Base-by-base conservation (phyloP, 2,113 vertebrate species). In the Pao palembangensis region DNA sequence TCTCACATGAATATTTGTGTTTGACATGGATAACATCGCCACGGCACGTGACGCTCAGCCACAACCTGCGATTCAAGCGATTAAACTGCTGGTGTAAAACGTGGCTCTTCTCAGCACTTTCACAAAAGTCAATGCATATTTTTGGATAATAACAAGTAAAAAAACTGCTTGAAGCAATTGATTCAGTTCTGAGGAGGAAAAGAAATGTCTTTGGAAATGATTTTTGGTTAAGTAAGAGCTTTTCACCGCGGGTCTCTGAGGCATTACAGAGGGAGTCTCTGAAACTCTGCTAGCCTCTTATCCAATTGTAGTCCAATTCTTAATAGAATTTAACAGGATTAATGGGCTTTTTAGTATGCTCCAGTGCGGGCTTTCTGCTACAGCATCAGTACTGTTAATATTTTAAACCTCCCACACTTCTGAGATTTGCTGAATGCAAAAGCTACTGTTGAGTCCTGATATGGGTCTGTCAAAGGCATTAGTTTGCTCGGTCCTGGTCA, bases 291-390 rank as follows among this genome's bases (percentile, higher is more conserved):
- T 65, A 61, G 63, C 61, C 78, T 78, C 70, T 80, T 66, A 77
- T 77, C 70, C 78, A 69, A 70, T 74, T 72, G 67, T 66, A 74
- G 69, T 73, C 56, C 80, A 76, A 71, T 63, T 74, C 76, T 67
- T 82, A 84, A 85, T 82, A 82, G 87, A 85, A 85, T 87, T 82
- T 81, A 79, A 80, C 66, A 50, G 75, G 81, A 88, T 87, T 84
- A 85, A 82, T 80, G 72, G 68, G 42, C 73, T 84, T 75, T 85
- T 84, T 80, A 75, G 74, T 78, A 73, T 76, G 78, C 80, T 80
- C 53, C 48, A 76, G 51, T 81, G 72, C 61, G 77, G 70, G 52
- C 74, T 59, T 71, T 55, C 70, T 67, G 58, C 63, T 51, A 18
- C 50, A 58, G 69, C 56, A 50, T 67, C 42, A 15, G 73, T 76